Evolutionary conservation across 2,888 invertebrate species (phyloP), one percentile per base, ranked within the genome.

Genomic region (Drosophila meridiana): DNA sequence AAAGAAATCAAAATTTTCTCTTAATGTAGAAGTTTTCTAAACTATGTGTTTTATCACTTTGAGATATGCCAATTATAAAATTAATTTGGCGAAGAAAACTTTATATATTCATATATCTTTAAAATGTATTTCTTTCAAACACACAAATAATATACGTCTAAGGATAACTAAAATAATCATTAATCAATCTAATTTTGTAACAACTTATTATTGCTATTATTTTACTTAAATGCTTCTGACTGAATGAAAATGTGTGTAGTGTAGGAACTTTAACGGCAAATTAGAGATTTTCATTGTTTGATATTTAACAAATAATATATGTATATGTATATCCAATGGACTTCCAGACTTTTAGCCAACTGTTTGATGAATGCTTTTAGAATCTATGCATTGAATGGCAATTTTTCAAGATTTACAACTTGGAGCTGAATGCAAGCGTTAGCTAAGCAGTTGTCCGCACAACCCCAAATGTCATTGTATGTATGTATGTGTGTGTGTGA

Each of bases 331-430:
- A 72, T 74, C 65, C 69, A 65, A 68, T 68, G 62, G 60, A 50
- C 57, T 60, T 42, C 38, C 53, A 60, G 64, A 60, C 61, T 66
- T 48, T 34, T 26, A 66, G 76, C 71, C 65, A 81, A 78, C 80
- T 73, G 79, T 78, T 87, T 87, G 89, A 87, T 87, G 78, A 87
- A 87, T 87, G 87, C 84, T 84, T 76, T 77, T 40, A 74, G 79
- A 87, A 89, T 81, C 83, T 83, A 82, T 79, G 82, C 87, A 89
- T 87, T 86, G 85, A 90, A 89, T 84, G 82, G 89, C 83, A 87
- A 91, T 91, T 90, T 91, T 90, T 91, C 82, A 87, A 90, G 91
- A 90, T 91, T 91, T 91, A 91, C 83, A 88, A 85, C 82, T 77
- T 67, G 61, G 76, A 80, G 68, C 75, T 65, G 60, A 69, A 69